Evolutionary conservation across 2,888 invertebrate species (phyloP), one percentile per base, ranked within the genome.

Genomic region (Scrobipalpa costella): DNA sequence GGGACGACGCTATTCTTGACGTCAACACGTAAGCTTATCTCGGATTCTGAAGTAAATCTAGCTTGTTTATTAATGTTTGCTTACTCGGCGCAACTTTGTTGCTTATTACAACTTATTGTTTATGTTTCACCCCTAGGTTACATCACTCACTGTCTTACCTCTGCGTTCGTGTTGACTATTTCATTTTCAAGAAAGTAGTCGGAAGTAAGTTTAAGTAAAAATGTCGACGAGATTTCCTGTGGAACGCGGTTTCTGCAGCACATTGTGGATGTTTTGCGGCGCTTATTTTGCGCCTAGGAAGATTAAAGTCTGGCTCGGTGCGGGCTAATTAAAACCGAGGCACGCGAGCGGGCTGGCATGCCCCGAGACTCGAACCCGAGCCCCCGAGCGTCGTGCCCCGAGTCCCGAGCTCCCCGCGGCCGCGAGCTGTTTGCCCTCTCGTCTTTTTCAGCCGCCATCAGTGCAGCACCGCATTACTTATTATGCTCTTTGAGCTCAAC

Each of bases 281-380:
- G 52, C 27, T 65, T 62, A 63, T 67, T 64, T 65, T 64, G 63
- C 65, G 63, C 65, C 69, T 72, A 66, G 66, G 66, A 67, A 69
- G 69, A 70, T 69, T 69, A 72, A 71, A 72, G 70, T 66, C 66
- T 64, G 63, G 63, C 64, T 67, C 65, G 62, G 61, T 63, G 72
- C 70, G 71, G 70, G 79, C 80, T 86, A 86, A 87, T 86, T 86
- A 86, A 82, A 82, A 82, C 71, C 69, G 70, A 69, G 73, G 73
- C 77, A 74, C 73, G 71, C 73, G 68, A 69, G 69, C 33, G 55
- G 27, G 52, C 50, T 33, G 52, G 68, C 71, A 63, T 40, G 65
- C 71, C 47, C 61, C 63, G 63, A 66, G 33, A 15, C 17, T n/a
- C 49, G 17, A 49, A 17, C 17, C 1, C 68, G 66, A 66, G 64